Evolutionary conservation across 2,797 vertebrate species (phyloP).

Genomic region (Hypotaenidia okinawae): DNA sequence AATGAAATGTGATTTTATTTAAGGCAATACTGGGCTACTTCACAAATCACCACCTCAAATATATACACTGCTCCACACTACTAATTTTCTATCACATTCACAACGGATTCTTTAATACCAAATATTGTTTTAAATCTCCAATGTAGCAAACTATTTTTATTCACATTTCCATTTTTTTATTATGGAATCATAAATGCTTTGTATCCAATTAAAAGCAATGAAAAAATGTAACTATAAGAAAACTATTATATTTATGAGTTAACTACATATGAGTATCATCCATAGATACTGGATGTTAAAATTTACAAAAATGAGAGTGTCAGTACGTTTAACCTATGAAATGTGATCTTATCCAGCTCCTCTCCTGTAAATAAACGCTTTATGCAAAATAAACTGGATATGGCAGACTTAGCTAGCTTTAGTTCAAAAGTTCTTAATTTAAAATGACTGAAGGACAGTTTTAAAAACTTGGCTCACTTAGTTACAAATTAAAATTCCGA

Average conservation of each 20-base stretch:
- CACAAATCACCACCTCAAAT: conserved; percentile 86
- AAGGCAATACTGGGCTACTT: conserved; percentile 89
- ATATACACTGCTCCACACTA: conserved; percentile 86
- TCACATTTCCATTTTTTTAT: conserved; percentile 79
- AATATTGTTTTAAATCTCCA: conserved; percentile 79
- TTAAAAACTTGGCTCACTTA: conserved; percentile 81
- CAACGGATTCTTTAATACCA: conserved; percentile 79
- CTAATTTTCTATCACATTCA: conserved; percentile 84
- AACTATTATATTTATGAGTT: conserved; percentile 71
- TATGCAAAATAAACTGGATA: conserved; percentile 79
- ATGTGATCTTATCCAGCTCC: conserved; percentile 72
- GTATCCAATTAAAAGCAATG: conserved; percentile 77
- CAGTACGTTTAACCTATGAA: conserved; percentile 67
- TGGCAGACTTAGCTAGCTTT: conserved; percentile 74
- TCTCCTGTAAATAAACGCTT: conserved; percentile 73
- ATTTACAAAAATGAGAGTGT: conserved; percentile 75
- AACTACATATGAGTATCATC: conserved; percentile 73
- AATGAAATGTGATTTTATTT: conserved; percentile 88
- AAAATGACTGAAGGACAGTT: conserved; percentile 78
- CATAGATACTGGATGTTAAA: conserved; percentile 66
- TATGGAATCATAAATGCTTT: conserved; percentile 77
- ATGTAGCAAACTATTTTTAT: conserved; percentile 81
- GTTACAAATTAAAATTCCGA: conserved; percentile 86
- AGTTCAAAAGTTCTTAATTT: conserved; percentile 81
- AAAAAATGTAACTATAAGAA: conserved; percentile 74